Conservation (phyloP, 2,888 invertebrate species). For the Vanessa cardui region DNA sequence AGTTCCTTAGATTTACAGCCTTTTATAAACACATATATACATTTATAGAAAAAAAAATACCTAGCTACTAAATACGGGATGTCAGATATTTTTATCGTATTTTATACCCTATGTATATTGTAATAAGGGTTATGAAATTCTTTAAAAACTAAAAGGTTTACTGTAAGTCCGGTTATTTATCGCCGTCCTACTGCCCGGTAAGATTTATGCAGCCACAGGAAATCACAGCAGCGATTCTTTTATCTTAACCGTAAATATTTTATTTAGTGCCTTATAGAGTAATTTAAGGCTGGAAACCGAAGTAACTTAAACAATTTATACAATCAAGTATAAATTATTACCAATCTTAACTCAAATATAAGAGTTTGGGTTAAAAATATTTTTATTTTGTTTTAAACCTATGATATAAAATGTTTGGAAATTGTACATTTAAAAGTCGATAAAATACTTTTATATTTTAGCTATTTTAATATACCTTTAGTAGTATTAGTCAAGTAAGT, state of each 20-base stretch:
- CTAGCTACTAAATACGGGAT: neutral
- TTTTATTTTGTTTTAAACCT: too few species aligned
- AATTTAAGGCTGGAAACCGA: constrained; percentile 21
- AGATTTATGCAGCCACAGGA: constrained; percentile 68
- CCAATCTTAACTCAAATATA: too few species aligned
- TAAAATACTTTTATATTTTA: too few species aligned
- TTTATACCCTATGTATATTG: constrained; percentile 19
- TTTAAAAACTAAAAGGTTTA: constrained; percentile 16
- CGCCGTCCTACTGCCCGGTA: constrained; percentile 67
- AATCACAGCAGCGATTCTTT: constrained; percentile 61
- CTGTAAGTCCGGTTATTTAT: constrained; percentile 70
- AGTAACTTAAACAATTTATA: constrained; percentile 11
- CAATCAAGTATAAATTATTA: neutral
- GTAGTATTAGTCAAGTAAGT: too few species aligned
- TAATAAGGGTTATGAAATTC: constrained; percentile 2
- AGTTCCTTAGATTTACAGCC: constrained; percentile 26
- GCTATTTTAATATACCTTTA: too few species aligned
- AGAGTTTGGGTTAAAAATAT: too few species aligned
- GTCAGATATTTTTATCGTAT: constrained; percentile 9
- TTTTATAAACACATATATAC: constrained; percentile 14
- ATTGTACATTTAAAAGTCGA: too few species aligned
- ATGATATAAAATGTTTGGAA: too few species aligned
- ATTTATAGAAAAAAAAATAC: constrained; percentile 13
- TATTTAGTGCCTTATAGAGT: constrained; percentile 35
- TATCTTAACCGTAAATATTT: constrained; percentile 46